These are phyloP conservation scores for Strigamia transsilvanica DNA, from an alignment of 2,888 invertebrate species.

Conservation along the genomic window DNA sequence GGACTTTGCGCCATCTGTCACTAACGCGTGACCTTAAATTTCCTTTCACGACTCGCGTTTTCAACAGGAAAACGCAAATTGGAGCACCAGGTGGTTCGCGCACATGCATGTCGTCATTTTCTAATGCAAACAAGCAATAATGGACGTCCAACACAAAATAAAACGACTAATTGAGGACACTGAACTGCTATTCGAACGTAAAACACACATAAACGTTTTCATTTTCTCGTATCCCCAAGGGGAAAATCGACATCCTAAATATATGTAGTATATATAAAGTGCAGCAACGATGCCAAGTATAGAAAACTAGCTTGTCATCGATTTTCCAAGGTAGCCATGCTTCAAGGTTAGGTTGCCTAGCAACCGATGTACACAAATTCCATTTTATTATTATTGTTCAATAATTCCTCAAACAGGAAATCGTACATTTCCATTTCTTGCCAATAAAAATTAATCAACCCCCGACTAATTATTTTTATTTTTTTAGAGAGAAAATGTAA, in stretches of 20 bases:
- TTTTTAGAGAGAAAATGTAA: conserved; percentile 1
- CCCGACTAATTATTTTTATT: not conserved
- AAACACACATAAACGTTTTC: not conserved
- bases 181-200: conserved; percentile 6
- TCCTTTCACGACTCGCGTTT: not conserved
- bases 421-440: too few species aligned
- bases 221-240: not conserved
- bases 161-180: not conserved
- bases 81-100: conserved; percentile 25
- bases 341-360: conserved; percentile 11
- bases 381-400: not conserved
- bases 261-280: not conserved
- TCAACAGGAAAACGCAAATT: not conserved
- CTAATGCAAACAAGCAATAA: not conserved
- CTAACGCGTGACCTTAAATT: not conserved
- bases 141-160: not conserved
- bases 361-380: not conserved
- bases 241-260: not conserved
- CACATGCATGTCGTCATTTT: not conserved
- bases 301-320: not conserved
- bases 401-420: not conserved
- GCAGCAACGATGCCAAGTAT: not conserved
- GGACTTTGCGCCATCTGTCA: conserved; percentile 14
- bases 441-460: too few species aligned
- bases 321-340: conserved; percentile 18